Percentiles rank a stretch among this genome's conserved stretches.
Conservation (phyloP, 1,140 invertebrate genomes). For the Drosophila neocordata region DNA sequence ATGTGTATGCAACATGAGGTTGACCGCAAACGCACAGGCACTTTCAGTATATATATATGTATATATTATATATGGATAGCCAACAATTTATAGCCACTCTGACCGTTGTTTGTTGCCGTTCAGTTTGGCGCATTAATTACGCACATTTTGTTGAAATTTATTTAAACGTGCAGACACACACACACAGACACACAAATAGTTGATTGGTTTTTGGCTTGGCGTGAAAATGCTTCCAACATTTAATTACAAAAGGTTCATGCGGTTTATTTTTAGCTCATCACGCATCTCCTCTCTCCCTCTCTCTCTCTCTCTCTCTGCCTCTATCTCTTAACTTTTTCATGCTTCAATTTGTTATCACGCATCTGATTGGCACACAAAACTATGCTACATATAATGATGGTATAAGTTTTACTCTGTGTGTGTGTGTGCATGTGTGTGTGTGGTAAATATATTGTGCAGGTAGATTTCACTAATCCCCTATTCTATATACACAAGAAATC, state of each 20-base stretch:
- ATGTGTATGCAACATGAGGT: slow-evolving; percentile 67
- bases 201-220: slow-evolving; percentile 33
- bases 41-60: slow-evolving; percentile 16
- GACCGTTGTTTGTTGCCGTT: slow-evolving; percentile 10
- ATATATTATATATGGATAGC: slow-evolving; percentile 28
- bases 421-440: slow-evolving; percentile 34
- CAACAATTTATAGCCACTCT: slow-evolving; percentile 52
- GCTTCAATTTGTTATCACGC: slow-evolving; percentile 58
- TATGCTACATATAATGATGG: slow-evolving; percentile 2
- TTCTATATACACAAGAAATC: slow-evolving; percentile 9
- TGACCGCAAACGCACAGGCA: slow-evolving; percentile 51
- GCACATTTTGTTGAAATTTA: slow-evolving; percentile 72
- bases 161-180: slow-evolving; percentile 47
- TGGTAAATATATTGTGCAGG: background rate
- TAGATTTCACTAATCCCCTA: background rate
- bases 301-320: too few species aligned
- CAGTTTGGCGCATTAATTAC: slow-evolving; percentile 66
- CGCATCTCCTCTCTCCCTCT: too few species aligned
- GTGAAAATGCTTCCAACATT: slow-evolving; percentile 61
- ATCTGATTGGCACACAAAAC: slow-evolving; percentile 34
- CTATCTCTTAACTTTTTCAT: too few species aligned
- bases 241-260: slow-evolving; percentile 67
- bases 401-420: background rate
- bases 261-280: slow-evolving; percentile 51
- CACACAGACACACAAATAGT: slow-evolving; percentile 17